Percentiles rank a stretch among this genome's conserved stretches.
Evolutionary conservation across 2,888 invertebrate genomes (phyloP).

Genomic region (Camponotus fellah): DNA sequence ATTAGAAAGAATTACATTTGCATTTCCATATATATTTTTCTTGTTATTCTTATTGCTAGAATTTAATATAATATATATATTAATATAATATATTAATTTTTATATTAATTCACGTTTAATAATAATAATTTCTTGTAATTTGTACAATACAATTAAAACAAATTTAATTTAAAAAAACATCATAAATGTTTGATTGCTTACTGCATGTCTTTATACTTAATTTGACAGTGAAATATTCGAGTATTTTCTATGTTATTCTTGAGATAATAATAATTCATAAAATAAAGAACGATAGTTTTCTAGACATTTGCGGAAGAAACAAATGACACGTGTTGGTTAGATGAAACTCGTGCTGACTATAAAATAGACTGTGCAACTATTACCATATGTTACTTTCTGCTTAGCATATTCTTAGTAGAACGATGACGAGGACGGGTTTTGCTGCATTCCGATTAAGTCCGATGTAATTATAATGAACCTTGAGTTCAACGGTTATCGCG

Average conservation of each 20-base stretch:
- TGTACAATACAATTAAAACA: neutral
- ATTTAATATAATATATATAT: neutral
- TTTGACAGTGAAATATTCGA: neutral
- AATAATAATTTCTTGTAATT: conserved; percentile 46
- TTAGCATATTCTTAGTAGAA: conserved; percentile 64
- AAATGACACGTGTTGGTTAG: conserved; percentile 60
- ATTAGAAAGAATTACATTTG: too few relatives aligned
- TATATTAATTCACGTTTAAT: neutral
- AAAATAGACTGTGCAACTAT: conserved; percentile 48
- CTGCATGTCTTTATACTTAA: neutral
- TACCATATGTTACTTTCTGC: conserved; percentile 56
- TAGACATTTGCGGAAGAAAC: conserved; percentile 56
- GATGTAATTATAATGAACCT: conserved; percentile 76
- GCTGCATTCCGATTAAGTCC: conserved; percentile 72
- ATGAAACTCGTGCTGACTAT: conserved; percentile 31
- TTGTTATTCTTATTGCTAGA: neutral
- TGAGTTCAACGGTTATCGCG: conserved; percentile 66
- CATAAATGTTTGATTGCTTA: neutral
- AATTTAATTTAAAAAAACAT: neutral
- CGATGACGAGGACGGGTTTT: conserved; percentile 67
- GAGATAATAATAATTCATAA: conserved; percentile 12
- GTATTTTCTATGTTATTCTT: neutral
- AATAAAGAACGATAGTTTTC: conserved; percentile 7
- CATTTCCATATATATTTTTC: neutral
- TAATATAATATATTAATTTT: neutral